phyloP scores from a whole-genome alignment of 1,140 invertebrate genomes.

The Apis dorsata region DNA sequence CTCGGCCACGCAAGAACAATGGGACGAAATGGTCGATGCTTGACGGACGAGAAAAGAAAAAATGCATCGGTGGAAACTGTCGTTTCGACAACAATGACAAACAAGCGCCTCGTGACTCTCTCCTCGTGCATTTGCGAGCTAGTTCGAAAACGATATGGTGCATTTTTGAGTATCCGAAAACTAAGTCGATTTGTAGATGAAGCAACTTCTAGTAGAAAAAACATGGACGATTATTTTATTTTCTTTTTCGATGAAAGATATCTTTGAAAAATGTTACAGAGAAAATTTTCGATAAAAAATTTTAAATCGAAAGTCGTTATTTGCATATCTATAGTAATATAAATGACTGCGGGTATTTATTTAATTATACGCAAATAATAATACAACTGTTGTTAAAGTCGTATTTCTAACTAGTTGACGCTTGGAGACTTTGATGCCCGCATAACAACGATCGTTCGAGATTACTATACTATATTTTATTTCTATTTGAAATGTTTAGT shows the following conservation, averaged over 20 bases:
- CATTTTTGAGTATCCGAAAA: background rate
- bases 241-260: no score
- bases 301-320: background rate
- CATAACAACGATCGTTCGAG: background rate
- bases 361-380: background rate
- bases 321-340: no score
- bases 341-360: background rate
- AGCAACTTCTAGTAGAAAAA: no score
- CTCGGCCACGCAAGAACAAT: slow-evolving; percentile 1
- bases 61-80: background rate
- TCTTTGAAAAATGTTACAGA: no score
- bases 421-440: slow-evolving; percentile 13
- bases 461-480: background rate
- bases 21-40: background rate
- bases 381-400: no score
- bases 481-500: background rate
- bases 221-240: no score
- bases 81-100: background rate
- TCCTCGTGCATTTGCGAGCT: background rate
- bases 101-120: background rate
- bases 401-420: background rate
- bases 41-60: background rate
- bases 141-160: background rate
- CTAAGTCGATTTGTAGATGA: background rate
- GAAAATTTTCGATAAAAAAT: background rate